Evolutionary conservation across 1,140 invertebrate species (phyloP), one percentile per base, ranked within the genome.

Genomic region (Metaphire vulgaris): DNA sequence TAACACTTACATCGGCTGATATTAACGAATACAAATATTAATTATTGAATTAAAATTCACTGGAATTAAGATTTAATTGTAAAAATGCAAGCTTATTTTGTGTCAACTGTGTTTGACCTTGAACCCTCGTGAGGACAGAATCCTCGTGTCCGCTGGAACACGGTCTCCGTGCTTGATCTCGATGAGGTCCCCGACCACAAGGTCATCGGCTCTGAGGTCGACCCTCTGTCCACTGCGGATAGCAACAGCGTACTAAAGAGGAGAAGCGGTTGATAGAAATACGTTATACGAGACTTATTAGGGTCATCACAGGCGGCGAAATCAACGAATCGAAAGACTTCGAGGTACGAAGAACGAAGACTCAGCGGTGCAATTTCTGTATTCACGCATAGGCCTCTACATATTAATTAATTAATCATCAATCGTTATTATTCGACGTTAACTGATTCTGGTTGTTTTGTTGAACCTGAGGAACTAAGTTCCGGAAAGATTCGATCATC

Each of bases 141-240:
- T 89, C 75, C 93, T 88, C 12, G 94, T 89, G 83, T 95, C 93
- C 29, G 93, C 93, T 2, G 93, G 93, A 32, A 95, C 90, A 72
- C 92, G 88, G 82, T 95, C 92, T n/a, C 93, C 93, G 78, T 91
- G 90, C 79, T 89, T 90, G 79, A 95, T 90, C 81, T 94, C 91
- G 0, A 95, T 90, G 64, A 95, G 86, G 83, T 96, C 93, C 29
- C 93, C 93, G 6, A 92, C 81, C 0, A 92, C 92, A 0, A 94
- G 80, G 15, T 92, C 88, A 79, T 89, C 89, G 28, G 91, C 91
- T 74, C 82, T 83, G 1, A 88, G 75, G 73, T 93, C 96, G 76
- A 93, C 86, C 84, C 96, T 97, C 85, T 96, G 91, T 78, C 96
- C 96, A 87, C 96, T 93, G 80, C 97, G 90, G 79, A 98, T 90